Conservation (phyloP, 2,113 vertebrate genomes). For the Sigmodon hispidus region DNA sequence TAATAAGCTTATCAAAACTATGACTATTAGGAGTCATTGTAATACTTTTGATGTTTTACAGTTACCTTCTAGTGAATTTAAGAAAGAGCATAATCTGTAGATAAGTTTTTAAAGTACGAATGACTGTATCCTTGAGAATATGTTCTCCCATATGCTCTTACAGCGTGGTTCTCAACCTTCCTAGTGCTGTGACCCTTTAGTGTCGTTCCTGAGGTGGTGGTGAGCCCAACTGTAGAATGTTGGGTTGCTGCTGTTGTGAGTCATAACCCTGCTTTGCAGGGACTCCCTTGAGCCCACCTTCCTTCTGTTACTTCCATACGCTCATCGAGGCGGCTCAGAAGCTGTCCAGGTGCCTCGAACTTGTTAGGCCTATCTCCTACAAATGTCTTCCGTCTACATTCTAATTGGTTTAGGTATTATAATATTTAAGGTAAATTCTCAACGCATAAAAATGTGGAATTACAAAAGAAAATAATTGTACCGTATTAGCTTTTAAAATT, state of each 20-base stretch:
- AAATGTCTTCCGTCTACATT: background rate
- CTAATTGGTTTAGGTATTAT: background rate
- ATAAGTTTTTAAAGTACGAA: background rate
- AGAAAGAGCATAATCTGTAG: background rate
- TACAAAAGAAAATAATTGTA: constrained; percentile 35
- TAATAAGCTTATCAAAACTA: background rate
- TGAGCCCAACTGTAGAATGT: background rate
- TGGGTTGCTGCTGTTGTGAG: background rate
- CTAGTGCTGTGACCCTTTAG: background rate
- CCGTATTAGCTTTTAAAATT: constrained; percentile 3
- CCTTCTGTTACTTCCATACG: background rate
- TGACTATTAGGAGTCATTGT: background rate
- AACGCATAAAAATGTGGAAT: background rate
- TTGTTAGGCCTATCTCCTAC: background rate
- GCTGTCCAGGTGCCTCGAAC: too few species aligned
- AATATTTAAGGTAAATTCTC: background rate
- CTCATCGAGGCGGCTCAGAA: background rate
- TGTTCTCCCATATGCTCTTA: background rate
- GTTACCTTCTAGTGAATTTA: constrained; percentile 12
- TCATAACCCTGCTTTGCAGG: background rate
- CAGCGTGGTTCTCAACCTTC: background rate
- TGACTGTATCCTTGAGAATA: background rate
- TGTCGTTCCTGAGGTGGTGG: background rate
- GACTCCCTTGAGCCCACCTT: background rate
- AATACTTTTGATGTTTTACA: constrained; percentile 1